Conservation (phyloP, 92 coral and sea anemone species). For the Actinernus sp. region DNA sequence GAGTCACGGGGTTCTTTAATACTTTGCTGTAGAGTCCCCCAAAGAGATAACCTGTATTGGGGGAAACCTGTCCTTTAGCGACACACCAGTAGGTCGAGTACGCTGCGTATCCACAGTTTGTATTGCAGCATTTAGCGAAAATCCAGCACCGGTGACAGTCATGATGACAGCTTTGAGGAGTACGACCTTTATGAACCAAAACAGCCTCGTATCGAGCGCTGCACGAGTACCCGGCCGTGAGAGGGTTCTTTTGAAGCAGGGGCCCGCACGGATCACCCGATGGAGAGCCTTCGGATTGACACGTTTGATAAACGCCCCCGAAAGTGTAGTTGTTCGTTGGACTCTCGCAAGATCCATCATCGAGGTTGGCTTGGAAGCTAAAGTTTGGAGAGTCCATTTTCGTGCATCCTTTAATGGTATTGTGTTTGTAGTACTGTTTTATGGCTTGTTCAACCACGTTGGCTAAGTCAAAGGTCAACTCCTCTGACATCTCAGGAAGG, state of each 20-base stretch:
- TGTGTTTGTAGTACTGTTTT: slow-evolving; percentile 75
- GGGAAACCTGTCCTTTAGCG: slow-evolving; percentile 57
- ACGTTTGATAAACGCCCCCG: slow-evolving; percentile 94
- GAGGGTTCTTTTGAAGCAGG: slow-evolving; percentile 80
- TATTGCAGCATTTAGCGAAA: slow-evolving; percentile 66
- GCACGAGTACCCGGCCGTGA: slow-evolving; percentile 62
- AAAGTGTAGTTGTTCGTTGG: slow-evolving; percentile 87
- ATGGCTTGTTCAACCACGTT: slow-evolving; percentile 66
- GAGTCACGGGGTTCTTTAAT: slow-evolving; percentile 70
- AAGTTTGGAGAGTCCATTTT: slow-evolving; percentile 87
- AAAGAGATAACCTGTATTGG: slow-evolving; percentile 71
- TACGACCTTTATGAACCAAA: slow-evolving; percentile 77
- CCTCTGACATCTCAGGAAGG: slow-evolving; percentile 82
- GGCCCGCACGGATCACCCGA: slow-evolving; percentile 66
- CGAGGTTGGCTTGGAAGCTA: slow-evolving; percentile 91
- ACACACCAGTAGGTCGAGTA: slow-evolving; percentile 89
- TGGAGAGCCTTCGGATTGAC: slow-evolving; percentile 67
- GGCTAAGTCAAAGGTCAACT: slow-evolving; percentile 52
- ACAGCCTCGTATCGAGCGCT: slow-evolving; percentile 78
- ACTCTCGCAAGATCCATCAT: slow-evolving; percentile 88
- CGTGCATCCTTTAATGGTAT: slow-evolving; percentile 87
- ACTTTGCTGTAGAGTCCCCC: slow-evolving; percentile 83
- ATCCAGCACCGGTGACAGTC: slow-evolving; percentile 77
- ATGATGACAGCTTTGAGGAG: slow-evolving; percentile 72
- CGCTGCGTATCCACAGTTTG: slow-evolving; percentile 70